phyloP scores from a whole-genome alignment of 30 jellyfish, hydroid and myxozoan genomes.

The Turritopsis dohrnii region DNA sequence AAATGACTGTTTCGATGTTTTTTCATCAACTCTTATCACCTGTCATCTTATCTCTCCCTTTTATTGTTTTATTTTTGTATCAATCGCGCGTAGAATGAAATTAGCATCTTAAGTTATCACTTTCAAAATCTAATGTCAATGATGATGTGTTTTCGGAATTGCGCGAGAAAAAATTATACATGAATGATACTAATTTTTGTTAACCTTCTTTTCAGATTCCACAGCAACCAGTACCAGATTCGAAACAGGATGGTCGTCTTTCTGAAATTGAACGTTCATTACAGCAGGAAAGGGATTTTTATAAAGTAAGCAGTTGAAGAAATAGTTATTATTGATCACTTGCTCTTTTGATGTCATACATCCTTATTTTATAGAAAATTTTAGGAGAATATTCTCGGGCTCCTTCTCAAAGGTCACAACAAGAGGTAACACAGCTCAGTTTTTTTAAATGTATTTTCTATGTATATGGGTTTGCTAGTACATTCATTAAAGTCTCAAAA shows the following conservation, averaged over 20 bases:
- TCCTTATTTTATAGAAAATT: conserved; percentile 36
- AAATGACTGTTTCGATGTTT: no score
- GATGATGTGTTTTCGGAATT: no score
- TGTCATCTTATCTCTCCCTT: no score
- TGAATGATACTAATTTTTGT: not conserved
- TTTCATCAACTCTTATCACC: no score
- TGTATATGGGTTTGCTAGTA: not conserved
- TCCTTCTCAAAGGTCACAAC: conserved; percentile 72
- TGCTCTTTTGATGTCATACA: not conserved
- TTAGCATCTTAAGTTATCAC: no score
- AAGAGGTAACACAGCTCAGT: no score
- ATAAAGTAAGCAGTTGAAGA: conserved; percentile 6
- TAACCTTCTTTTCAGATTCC: not conserved
- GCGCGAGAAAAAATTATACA: not conserved
- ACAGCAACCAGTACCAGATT: not conserved
- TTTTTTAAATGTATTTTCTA: no score
- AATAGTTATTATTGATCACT: not conserved
- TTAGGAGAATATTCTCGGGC: conserved; percentile 58
- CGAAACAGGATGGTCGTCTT: not conserved
- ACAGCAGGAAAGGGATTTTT: conserved; percentile 28
- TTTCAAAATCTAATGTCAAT: no score
- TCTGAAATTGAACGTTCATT: conserved; percentile 21
- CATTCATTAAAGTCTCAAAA: not conserved
- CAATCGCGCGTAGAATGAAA: no score
- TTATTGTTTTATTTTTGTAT: no score